Evolutionary conservation across 2,888 invertebrate genomes (phyloP), one percentile per base, ranked within the genome.

Genomic region (Prosopocoilus inquinatus): DNA sequence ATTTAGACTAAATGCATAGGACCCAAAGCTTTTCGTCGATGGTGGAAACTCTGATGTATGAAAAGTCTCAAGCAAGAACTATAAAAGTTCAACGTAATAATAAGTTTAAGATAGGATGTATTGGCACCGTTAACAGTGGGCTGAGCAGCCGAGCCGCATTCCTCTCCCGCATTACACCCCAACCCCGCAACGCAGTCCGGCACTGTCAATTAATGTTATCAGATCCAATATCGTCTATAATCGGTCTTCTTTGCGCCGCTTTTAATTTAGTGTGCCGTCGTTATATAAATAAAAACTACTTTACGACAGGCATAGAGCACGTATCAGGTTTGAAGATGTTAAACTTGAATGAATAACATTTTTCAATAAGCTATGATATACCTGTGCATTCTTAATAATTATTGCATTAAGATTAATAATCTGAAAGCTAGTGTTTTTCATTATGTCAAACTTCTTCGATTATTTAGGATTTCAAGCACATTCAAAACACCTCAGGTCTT

Each of bases 191-290:
- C 50, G 50, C 53, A 56, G 59, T 50, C 59, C 59, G 59, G 59
- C 60, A 58, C 60, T 60, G 60, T 60, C 60, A 60, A 60, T 60
- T 60, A 60, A 60, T 55, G 60, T 60, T 60, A 60, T 60, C 60
- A 60, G 60, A 60, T 60, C 60, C 60, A 60, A 60, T 60, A 60
- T 60, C 60, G 60, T 58, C 57, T 58, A 58, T 60, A 60, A 60
- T 60, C 60, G 60, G 57, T 60, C 58, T 55, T 55, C 60, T 58
- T 60, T 60, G 60, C 60, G 58, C 60, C 60, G 60, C 58, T 58
- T 60, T 60, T 60, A 60, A 60, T 60, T 60, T 60, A 58, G 53
- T 58, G 16, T 47, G 47, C 53, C 53, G 47, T 53, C 53, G 47
- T 53, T 53, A 53, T 47, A 47, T 53, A 53, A 53, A 53, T 53